Conservation (phyloP, 1,140 invertebrate species). For the Dreissena polymorpha region DNA sequence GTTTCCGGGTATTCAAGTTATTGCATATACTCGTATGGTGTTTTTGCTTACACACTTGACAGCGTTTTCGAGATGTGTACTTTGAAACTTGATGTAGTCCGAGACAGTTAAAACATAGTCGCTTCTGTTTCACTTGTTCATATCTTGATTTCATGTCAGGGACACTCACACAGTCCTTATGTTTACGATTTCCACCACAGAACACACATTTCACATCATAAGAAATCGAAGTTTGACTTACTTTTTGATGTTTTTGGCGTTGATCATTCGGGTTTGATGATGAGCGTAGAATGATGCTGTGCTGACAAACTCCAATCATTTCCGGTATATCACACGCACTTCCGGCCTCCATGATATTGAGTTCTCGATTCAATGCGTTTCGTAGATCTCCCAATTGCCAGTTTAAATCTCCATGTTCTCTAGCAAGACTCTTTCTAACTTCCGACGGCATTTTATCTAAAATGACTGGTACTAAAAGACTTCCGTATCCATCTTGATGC, state of each 20-base stretch:
- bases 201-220: neutral
- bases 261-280: neutral
- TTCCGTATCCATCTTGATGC: neutral
- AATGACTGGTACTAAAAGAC: neutral
- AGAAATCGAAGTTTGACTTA: neutral
- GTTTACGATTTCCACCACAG: neutral
- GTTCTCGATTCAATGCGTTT: no score
- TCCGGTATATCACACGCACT: neutral
- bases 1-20: neutral
- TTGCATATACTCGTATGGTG: neutral
- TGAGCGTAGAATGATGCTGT: neutral
- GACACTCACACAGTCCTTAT: neutral
- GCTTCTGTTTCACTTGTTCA: neutral
- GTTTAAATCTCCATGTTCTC: no score
- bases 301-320: neutral
- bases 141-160: neutral
- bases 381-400: no score
- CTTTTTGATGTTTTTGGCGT: neutral
- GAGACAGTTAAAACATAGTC: slow-evolving; percentile 44
- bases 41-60: neutral
- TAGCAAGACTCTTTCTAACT: slow-evolving; percentile 1
- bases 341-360: neutral
- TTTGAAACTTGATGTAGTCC: slow-evolving; percentile 12
- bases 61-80: slow-evolving; percentile 3
- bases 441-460: neutral